Evolutionary conservation across 2,113 vertebrate species (phyloP).

Genomic region (Chionomys nivalis): DNA sequence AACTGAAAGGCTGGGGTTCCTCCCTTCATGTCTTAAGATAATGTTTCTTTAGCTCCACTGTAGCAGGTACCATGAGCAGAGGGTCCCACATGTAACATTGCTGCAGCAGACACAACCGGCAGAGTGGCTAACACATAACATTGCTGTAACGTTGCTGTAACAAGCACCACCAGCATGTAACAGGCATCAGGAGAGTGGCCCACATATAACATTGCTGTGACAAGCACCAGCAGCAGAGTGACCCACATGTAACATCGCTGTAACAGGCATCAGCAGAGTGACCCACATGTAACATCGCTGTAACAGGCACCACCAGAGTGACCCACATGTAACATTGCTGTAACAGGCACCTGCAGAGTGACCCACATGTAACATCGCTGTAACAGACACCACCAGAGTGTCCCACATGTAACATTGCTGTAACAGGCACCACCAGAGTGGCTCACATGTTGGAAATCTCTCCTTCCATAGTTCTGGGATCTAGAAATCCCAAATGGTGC

Average conservation of each 20-base stretch:
- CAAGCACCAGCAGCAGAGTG: neutral
- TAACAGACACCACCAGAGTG: neutral
- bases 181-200: no score
- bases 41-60: accelerated
- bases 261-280: neutral
- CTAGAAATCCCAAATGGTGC: neutral
- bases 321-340: neutral
- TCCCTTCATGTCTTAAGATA: neutral
- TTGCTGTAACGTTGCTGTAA: neutral
- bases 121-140: neutral
- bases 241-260: accelerated
- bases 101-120: accelerated
- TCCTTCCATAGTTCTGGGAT: neutral
- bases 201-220: neutral
- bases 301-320: neutral
- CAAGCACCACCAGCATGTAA: neutral
- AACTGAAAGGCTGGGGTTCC: neutral
- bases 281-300: accelerated
- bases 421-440: neutral
- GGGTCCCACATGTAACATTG: neutral
- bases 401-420: neutral
- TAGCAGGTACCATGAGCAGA: neutral
- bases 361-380: no score
- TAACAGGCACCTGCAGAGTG: no score
- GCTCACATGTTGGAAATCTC: neutral